Evolutionary conservation across 2,888 invertebrate genomes (phyloP), one percentile per base, ranked within the genome.

Genomic region (Augochlorella aurata): DNA sequence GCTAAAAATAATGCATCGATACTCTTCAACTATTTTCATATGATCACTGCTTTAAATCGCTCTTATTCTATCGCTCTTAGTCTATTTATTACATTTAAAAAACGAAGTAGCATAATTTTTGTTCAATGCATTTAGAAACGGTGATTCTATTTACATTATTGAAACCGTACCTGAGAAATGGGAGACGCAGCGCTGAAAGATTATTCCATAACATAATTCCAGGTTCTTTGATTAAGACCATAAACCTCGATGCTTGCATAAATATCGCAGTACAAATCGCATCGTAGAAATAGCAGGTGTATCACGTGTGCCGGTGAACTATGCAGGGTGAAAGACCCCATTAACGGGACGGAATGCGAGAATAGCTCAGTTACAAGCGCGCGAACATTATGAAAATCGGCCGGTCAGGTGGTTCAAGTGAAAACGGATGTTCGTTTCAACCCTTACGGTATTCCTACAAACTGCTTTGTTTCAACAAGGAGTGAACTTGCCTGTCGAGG

Each of bases 261-360:
- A 24, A 24, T 14, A 58, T 24, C 50, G 18, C 18, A 50, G 18
- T 18, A 14, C 50, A 18, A 50, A 50, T 50, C 24, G 58, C 24
- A 24, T 12, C 58, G 24, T 58, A 16, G 58, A 16, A 24, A 58
- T 58, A 24, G 58, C 58, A 58, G 58, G 58, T 58, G 14, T 58
- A 58, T 24, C 58, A 24, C n/a, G 18, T n/a, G 45, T 66, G 29
- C 66, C 66, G n/a, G 58, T 58, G 58, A 24, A 58, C 58, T 24
- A 24, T 24, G 58, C 24, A 24, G 24, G 58, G 24, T 58, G 21
- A 58, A 58, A 58, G 14, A 58, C 58, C 58, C 58, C 58, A 58
- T 58, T 58, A 58, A 58, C 58, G 58, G 58, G 21, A 24, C 58
- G 58, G 58, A 58, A 58, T 58, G 58, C 58, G 58, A 58, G 58